A percentile compares a stretch with the other conserved stretches of the same genome.
These are phyloP conservation scores for Sebastes alutus DNA, from an alignment of 2,797 vertebrate genomes.

Conservation along the genomic window DNA sequence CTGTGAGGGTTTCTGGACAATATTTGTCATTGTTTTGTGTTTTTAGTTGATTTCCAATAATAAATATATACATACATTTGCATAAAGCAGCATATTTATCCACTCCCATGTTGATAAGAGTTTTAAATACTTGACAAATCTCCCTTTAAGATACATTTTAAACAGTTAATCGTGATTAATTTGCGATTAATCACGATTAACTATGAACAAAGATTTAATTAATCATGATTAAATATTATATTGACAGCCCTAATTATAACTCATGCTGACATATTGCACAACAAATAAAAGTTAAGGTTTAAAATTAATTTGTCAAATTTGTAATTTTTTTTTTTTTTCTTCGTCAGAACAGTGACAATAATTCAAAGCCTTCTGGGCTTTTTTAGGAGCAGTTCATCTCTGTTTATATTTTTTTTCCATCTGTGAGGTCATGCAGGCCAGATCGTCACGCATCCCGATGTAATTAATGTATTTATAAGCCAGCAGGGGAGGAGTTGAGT, in stretches of 20 bases:
- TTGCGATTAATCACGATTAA: too few species aligned
- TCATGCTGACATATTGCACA: background rate
- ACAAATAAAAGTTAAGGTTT: background rate
- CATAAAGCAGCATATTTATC: too few species aligned
- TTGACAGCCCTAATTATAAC: background rate
- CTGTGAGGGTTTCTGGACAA: too few species aligned
- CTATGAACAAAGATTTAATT: too few species aligned
- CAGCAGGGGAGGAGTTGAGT: conserved; percentile 46
- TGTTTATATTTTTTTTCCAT: conserved; percentile 57
- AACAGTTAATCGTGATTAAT: too few species aligned
- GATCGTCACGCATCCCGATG: conserved; percentile 42
- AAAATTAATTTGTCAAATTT: background rate
- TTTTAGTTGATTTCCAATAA: fast-evolving
- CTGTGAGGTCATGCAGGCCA: conserved; percentile 55
- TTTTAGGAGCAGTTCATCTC: conserved; percentile 21
- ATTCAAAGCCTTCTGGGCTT: conserved; percentile 8
- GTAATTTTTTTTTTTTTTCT: background rate
- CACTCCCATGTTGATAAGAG: too few species aligned
- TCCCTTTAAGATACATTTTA: too few species aligned
- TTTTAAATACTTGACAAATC: too few species aligned
- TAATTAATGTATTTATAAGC: conserved; percentile 70
- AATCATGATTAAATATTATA: too few species aligned
- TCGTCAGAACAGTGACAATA: background rate
- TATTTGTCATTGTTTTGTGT: too few species aligned
- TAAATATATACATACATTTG: too few species aligned